Percentiles rank a stretch among this genome's conserved stretches.
Conservation (phyloP, 1,140 invertebrate species). For the Achroia grisella region DNA sequence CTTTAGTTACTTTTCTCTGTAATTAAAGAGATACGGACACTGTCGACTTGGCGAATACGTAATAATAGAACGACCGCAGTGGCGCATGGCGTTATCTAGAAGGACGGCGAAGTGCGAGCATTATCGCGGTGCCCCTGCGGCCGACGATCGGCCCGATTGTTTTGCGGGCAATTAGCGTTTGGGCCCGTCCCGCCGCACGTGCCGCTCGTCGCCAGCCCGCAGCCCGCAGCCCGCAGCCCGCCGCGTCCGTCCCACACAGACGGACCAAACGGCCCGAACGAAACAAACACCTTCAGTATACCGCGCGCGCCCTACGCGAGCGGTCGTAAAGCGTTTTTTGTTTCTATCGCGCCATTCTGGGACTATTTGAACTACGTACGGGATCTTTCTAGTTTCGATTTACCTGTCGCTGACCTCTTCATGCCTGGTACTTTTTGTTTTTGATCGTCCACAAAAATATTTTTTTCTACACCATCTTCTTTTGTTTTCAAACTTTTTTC, state of each 20-base stretch:
- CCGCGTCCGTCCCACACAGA: constrained; percentile 40
- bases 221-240: constrained; percentile 13
- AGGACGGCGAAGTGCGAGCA: constrained; percentile 32
- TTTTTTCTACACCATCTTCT: constrained; percentile 19
- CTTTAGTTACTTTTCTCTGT: no score
- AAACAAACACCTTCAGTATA: constrained; percentile 25
- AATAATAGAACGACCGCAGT: constrained; percentile 21
- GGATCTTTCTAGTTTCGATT: constrained; percentile 6
- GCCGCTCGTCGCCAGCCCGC: constrained; percentile 22
- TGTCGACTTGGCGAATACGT: constrained; percentile 2
- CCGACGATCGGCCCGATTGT: constrained; percentile 57
- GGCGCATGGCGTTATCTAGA: constrained; percentile 29
- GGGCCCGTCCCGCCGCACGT: constrained; percentile 47
- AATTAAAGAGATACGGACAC: background rate
- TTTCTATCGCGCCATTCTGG: constrained; percentile 13
- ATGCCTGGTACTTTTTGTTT: constrained; percentile 29
- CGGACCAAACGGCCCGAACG: constrained; percentile 34
- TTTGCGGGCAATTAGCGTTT: constrained; percentile 66
- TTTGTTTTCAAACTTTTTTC: background rate
- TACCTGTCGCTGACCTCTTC: constrained; percentile 47
- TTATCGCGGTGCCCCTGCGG: constrained; percentile 44
- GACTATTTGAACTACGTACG: constrained; percentile 13
- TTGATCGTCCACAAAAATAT: constrained; percentile 17
- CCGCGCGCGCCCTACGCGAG: constrained; percentile 55
- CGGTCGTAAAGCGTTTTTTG: constrained; percentile 28